Evolutionary conservation across 1,140 invertebrate species (phyloP).

Genomic region (Charaxes varanes): DNA sequence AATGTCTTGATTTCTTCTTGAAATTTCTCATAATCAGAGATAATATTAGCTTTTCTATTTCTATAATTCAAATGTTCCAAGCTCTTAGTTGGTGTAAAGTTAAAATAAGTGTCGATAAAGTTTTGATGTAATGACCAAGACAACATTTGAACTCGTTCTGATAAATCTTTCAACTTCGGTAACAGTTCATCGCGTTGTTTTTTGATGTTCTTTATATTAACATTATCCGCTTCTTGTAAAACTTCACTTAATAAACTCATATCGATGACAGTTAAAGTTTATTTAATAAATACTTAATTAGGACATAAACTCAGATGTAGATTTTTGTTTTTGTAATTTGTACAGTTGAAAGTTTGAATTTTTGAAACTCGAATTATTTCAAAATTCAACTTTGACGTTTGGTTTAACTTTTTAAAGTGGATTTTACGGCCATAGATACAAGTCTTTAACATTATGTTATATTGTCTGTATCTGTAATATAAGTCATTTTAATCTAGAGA

Average conservation of each 20-base stretch:
- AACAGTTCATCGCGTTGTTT: constrained; percentile 42
- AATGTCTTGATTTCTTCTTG: constrained; percentile 31
- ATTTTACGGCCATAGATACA: too few relatives aligned
- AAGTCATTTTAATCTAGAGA: too few relatives aligned
- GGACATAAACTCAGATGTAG: too few relatives aligned
- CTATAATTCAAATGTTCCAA: constrained; percentile 59
- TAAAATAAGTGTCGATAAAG: constrained; percentile 51
- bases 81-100: constrained; percentile 51
- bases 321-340: too few relatives aligned
- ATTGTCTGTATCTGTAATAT: too few relatives aligned
- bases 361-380: too few relatives aligned
- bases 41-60: constrained; percentile 48
- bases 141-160: constrained; percentile 51
- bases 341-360: too few relatives aligned
- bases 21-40: constrained; percentile 35
- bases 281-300: too few relatives aligned
- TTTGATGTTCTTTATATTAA: constrained; percentile 35
- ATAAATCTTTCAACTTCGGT: constrained; percentile 42
- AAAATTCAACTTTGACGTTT: constrained; percentile 13
- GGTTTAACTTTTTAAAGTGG: too few relatives aligned
- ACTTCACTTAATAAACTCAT: constrained; percentile 56
- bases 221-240: constrained; percentile 42
- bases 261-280: constrained; percentile 1
- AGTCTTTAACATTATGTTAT: too few relatives aligned
- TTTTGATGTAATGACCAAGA: constrained; percentile 56